Conservation (phyloP, 2,797 vertebrate genomes). For the Gambusia yucatana region DNA sequence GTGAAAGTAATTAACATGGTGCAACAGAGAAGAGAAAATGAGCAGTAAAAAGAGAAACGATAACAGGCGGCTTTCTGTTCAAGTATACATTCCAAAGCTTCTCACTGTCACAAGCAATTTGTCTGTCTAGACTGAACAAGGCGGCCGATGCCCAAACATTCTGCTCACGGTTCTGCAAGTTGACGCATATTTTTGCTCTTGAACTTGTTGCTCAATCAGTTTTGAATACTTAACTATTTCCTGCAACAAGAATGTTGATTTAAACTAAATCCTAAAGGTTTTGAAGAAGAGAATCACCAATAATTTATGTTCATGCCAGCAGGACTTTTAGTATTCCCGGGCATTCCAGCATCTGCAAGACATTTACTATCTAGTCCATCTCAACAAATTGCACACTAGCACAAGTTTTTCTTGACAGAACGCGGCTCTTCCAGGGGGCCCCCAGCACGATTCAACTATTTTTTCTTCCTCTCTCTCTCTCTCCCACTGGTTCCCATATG, state of each 20-base stretch:
- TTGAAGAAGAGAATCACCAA: slow-evolving; percentile 1
- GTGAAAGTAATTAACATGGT: slow-evolving; percentile 62
- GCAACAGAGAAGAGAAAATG: slow-evolving; percentile 15
- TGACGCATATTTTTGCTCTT: slow-evolving; percentile 47
- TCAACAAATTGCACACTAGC: slow-evolving; percentile 86
- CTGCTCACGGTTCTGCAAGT: slow-evolving; percentile 40
- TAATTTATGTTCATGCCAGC: slow-evolving; percentile 2
- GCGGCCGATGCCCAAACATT: slow-evolving; percentile 39
- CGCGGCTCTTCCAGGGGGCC: slow-evolving; percentile 80
- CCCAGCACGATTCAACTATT: slow-evolving; percentile 71
- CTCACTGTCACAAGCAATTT: slow-evolving; percentile 68
- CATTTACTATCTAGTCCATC: slow-evolving; percentile 83
- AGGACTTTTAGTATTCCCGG: slow-evolving; percentile 63
- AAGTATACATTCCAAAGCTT: slow-evolving; percentile 57
- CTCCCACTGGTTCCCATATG: slow-evolving; percentile 79
- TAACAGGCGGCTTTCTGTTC: slow-evolving; percentile 41
- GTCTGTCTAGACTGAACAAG: slow-evolving; percentile 72
- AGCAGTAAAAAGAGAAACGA: slow-evolving; percentile 35
- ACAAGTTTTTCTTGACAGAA: slow-evolving; percentile 84
- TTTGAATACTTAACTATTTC: slow-evolving; percentile 22
- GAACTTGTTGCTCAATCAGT: slow-evolving; percentile 25
- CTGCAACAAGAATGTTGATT: not conserved
- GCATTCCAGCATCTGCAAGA: slow-evolving; percentile 85
- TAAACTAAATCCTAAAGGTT: slow-evolving; percentile 13
- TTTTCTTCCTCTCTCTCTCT: slow-evolving; percentile 18